Evolutionary conservation across 2,113 vertebrate species (phyloP).

Genomic region (Pitta sordida): DNA sequence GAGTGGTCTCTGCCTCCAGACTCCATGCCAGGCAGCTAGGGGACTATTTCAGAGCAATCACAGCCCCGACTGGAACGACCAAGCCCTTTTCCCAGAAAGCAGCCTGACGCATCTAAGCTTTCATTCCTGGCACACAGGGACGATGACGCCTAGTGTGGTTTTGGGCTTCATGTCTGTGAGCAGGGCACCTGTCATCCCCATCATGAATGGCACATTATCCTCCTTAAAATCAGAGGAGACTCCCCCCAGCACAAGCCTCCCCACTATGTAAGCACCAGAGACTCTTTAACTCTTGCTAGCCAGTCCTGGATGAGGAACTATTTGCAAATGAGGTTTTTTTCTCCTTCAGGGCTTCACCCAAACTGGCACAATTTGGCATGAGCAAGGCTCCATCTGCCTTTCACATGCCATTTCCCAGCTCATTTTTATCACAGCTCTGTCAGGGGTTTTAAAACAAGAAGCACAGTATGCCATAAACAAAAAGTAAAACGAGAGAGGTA

Average conservation of each 20-base stretch:
- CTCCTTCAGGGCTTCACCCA: background rate
- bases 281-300: background rate
- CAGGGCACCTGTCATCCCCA: background rate
- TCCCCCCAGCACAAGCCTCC: background rate
- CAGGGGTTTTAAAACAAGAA: background rate
- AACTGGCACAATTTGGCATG: background rate
- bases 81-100: slow-evolving; percentile 36
- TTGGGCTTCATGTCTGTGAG: background rate
- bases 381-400: background rate
- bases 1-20: background rate
- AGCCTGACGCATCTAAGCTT: background rate
- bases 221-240: background rate
- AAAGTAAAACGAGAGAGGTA: background rate
- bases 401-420: background rate
- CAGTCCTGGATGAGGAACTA: background rate
- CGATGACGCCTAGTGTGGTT: background rate
- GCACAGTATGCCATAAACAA: background rate
- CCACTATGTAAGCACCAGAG: background rate
- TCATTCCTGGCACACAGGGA: background rate
- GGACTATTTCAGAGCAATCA: background rate
- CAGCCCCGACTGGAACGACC: background rate
- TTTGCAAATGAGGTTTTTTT: background rate
- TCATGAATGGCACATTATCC: background rate
- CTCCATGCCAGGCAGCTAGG: background rate
- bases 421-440: background rate